Evolutionary conservation across 2,888 invertebrate genomes (phyloP), one percentile per base, ranked within the genome.

Genomic region (Drosophila aldrichi): DNA sequence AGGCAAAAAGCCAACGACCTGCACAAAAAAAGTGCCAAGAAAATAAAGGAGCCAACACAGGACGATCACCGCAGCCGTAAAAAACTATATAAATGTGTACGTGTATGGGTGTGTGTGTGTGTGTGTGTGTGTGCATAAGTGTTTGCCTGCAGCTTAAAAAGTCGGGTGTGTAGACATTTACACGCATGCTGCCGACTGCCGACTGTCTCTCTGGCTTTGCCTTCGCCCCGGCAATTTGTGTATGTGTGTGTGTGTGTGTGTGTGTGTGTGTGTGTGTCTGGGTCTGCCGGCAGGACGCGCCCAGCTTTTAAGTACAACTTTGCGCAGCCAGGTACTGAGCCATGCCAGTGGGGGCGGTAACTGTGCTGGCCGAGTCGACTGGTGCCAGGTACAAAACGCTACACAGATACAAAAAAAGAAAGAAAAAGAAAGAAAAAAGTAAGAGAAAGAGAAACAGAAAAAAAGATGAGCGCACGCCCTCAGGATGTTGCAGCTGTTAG

Each of bases 1-100:
- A 78, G 79, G 72, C 76, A 86, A 81, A 76, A 90, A 86, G 86
- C 81, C 86, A 86, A 86, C 89, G 86, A 86, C 86, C 90, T 82
- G 74, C 25, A 55, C 48, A 44, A 46, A 60, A 57, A 57, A 65
- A 62, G 40, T 68, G 44, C 56, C 43, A 70, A 62, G 60, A 64
- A 73, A 83, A 81, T 78, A 73, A 75, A 59, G 71, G 68, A 80
- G 67, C 51, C 68, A 67, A 58, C 82, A 38, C 55, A 71, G 70
- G 61, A 67, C 87, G 73, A 79, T 65, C 84, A 87, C 64, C 74
- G 74, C 81, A 78, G 48, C 68, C 71, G 61, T 75, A 88, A 82
- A 82, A 82, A 87, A 78, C 70, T 63, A 56, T 43, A 38, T 36
- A 16, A 57, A 2, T 25, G 25, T 25, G 25, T 59, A 25, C 49